Conservation (phyloP, 2,113 vertebrate species). For the Semnopithecus entellus region DNA sequence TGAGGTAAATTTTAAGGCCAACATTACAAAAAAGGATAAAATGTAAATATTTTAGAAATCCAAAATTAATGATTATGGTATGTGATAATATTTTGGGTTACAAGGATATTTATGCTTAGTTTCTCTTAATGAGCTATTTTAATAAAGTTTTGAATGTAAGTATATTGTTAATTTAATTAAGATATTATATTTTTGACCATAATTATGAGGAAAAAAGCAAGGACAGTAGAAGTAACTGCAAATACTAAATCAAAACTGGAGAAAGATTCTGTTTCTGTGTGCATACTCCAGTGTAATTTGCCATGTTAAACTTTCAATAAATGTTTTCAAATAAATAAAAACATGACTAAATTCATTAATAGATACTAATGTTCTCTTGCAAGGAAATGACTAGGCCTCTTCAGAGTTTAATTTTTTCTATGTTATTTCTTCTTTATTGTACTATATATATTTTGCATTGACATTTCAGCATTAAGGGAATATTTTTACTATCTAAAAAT, state of each 20-base stretch:
- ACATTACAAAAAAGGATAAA: background rate
- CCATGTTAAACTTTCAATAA: background rate
- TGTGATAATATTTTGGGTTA: background rate
- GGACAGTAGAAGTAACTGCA: background rate
- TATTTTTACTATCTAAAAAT: background rate
- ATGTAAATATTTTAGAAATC: background rate
- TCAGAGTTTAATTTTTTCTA: background rate
- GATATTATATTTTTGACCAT: background rate
- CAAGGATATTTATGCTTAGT: background rate
- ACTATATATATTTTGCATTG: background rate
- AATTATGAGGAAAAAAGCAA: background rate
- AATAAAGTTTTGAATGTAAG: background rate
- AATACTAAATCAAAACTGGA: background rate
- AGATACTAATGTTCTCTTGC: background rate
- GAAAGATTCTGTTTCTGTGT: background rate
- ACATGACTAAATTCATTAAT: background rate
- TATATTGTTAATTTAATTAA: background rate
- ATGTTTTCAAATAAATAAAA: background rate
- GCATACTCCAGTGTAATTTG: background rate
- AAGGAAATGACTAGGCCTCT: background rate
- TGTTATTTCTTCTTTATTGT: background rate
- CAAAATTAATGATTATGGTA: background rate
- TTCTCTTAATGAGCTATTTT: background rate
- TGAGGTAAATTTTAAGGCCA: background rate
- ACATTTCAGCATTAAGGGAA: background rate